Conservation (phyloP, 2,797 vertebrate species). For the Microctenopoma stevenorrisi region DNA sequence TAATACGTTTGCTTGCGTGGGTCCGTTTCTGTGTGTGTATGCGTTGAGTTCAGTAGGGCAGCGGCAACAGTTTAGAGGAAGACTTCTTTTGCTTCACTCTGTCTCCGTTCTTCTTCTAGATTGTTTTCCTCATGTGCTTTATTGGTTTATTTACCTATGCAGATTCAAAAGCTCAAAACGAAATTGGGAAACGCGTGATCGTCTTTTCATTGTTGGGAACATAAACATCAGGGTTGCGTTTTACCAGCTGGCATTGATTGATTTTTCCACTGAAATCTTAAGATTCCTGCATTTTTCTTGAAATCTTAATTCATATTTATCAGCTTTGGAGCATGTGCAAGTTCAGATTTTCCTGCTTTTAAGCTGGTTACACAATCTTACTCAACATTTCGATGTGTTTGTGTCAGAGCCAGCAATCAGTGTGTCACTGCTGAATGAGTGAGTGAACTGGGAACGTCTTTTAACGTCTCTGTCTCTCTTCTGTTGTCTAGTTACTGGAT, state of each 20-base stretch:
- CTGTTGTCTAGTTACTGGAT: constrained; percentile 87
- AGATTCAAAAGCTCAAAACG: background rate
- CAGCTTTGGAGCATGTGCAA: no score
- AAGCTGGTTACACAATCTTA: background rate
- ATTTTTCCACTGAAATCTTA: no score
- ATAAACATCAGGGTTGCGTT: background rate
- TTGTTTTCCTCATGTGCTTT: background rate
- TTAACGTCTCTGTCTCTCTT: background rate
- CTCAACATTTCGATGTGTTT: background rate
- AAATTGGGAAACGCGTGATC: background rate
- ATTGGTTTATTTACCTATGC: background rate
- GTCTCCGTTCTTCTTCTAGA: background rate
- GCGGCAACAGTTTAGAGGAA: constrained; percentile 41
- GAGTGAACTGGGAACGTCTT: background rate
- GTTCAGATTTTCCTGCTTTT: background rate
- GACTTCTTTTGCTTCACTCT: constrained; percentile 5
- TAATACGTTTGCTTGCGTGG: constrained; percentile 35
- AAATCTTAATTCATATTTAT: no score
- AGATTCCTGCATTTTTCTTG: no score
- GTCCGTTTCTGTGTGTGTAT: constrained; percentile 31
- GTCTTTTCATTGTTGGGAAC: background rate
- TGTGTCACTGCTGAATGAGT: background rate
- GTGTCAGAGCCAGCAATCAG: background rate
- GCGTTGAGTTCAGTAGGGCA: constrained; percentile 62
- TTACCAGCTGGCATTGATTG: background rate